A percentile compares a stretch with the other conserved stretches of the same genome.
phyloP scores from a whole-genome alignment of 1,140 invertebrate species.

The Drosophila sechellia region DNA sequence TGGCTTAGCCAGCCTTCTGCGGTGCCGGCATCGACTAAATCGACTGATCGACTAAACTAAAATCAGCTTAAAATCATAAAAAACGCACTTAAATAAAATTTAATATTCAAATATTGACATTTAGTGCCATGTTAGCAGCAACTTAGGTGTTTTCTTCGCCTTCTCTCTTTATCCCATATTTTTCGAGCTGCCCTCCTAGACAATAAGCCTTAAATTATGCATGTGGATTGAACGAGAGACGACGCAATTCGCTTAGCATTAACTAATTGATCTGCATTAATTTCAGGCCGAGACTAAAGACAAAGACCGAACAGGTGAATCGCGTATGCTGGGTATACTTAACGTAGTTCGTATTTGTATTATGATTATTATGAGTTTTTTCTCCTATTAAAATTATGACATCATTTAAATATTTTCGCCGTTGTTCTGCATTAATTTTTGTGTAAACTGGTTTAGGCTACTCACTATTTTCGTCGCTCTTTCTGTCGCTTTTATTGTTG shows the following conservation, averaged over 20 bases:
- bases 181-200: conserved; percentile 38
- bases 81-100: conserved; percentile 84
- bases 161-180: conserved; percentile 7
- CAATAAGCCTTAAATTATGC: conserved; percentile 49
- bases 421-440: conserved; percentile 54
- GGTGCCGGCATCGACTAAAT: conserved; percentile 21
- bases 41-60: conserved; percentile 71
- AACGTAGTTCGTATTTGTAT: conserved; percentile 58
- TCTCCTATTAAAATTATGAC: conserved; percentile 76
- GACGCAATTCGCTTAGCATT: conserved; percentile 67
- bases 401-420: conserved; percentile 83
- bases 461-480: conserved; percentile 43
- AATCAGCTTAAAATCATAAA: conserved; percentile 82
- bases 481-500: conserved; percentile 34
- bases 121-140: conserved; percentile 83
- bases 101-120: conserved; percentile 84
- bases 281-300: conserved; percentile 48
- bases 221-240: conserved; percentile 39
- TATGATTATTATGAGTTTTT: conserved; percentile 67
- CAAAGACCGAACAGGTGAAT: conserved; percentile 58
- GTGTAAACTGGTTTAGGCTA: conserved; percentile 74
- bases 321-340: conserved; percentile 39
- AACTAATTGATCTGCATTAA: conserved; percentile 83
- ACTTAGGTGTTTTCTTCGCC: conserved; percentile 63
- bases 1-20: not conserved